These are phyloP conservation scores for Typhlomys cinereus DNA, from an alignment of 2,113 vertebrate species.

Conservation along the genomic window DNA sequence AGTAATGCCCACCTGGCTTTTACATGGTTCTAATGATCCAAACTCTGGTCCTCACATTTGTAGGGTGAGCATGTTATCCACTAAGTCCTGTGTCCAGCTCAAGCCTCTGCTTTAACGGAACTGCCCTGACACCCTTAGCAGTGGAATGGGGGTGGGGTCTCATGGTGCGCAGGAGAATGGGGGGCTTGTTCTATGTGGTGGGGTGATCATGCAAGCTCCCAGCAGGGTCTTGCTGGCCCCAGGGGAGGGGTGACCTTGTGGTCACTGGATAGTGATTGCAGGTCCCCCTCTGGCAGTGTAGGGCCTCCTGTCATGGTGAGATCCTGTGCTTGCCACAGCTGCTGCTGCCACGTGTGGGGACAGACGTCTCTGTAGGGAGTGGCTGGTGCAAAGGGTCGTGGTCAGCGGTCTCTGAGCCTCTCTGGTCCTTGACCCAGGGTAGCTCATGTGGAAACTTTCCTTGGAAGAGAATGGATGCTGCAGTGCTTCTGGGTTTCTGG, in stretches of 20 bases:
- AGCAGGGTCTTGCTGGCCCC: accelerated
- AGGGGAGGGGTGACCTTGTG: background rate
- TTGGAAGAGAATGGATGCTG: background rate
- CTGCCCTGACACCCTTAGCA: accelerated
- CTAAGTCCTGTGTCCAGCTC: no score
- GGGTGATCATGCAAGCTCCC: background rate
- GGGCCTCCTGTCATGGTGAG: background rate
- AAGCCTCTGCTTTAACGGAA: background rate
- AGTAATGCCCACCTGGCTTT: no score
- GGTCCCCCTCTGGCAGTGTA: background rate
- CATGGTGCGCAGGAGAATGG: background rate
- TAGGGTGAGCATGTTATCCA: no score
- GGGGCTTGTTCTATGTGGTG: background rate
- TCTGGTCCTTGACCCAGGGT: background rate
- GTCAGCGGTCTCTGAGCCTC: no score
- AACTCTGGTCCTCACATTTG: no score
- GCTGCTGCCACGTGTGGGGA: no score
- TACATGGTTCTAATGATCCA: no score
- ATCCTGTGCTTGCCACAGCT: background rate
- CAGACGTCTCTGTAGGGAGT: background rate
- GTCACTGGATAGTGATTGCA: background rate
- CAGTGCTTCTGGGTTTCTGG: background rate
- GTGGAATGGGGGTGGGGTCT: background rate
- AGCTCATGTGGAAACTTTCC: background rate
- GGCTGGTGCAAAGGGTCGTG: no score